Evolutionary conservation across 2,113 vertebrate species (phyloP), one percentile per base, ranked within the genome.

Genomic region (Gnathonemus longibarbis): DNA sequence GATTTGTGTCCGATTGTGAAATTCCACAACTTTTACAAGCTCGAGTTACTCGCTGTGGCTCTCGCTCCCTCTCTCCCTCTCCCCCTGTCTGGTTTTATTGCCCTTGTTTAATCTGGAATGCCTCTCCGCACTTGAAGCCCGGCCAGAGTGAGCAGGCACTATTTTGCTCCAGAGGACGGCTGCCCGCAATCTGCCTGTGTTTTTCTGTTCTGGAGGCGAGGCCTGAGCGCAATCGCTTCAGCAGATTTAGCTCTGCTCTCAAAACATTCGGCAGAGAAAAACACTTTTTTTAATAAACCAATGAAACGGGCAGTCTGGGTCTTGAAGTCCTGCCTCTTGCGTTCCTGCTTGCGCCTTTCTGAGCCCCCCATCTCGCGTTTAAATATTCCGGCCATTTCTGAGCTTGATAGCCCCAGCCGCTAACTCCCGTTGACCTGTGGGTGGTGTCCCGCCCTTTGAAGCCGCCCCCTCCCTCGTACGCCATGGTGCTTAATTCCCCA

Each of bases 1-100:
- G 84, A 89, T 93, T 93, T 95, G 93, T 94, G 94, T 95, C 94
- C 94, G 94, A 92, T 89, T 93, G 93, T 92, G 89, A 94, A 92
- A 94, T 94, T 94, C 93, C 91, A 92, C 90, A 87, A 93, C 89
- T 94, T 94, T 92, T 93, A 93, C 91, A 92, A 92, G 80, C 74
- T 53, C 35, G n/a, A 35, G 31, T 49, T 11, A 45, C 70, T 56
- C 48, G 2, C 27, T 9, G 21, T 56, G 50, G 39, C 6, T 31
- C 86, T 42, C 42, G 48, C 58, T 49, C 19, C 10, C 21, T 58
- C 85, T 7, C 3, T 49, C 42, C 48, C 58, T 77, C 11, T 8
- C 3, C 85, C 52, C 84, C 48, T n/a, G 8, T 84, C 45, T 46
- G 39, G 21, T 83, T 39, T 70, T 84, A 90, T 42, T 49, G 10